phyloP scores from a whole-genome alignment of 2,888 invertebrate species.

The Eueremaeus valkanovi region DNA sequence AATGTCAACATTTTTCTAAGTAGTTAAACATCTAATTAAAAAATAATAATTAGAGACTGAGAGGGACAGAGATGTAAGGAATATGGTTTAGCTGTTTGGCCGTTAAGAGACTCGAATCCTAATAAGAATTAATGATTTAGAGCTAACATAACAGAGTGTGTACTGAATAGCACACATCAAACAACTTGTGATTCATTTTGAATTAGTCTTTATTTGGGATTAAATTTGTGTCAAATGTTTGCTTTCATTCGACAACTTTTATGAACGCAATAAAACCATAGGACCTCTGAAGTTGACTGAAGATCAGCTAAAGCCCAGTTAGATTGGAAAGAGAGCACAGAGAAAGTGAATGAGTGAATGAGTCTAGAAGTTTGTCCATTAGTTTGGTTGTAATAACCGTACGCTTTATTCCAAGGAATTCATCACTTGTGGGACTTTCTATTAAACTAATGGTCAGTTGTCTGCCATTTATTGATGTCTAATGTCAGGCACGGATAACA shows the following conservation, averaged over 20 bases:
- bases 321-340: neutral
- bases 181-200: slow-evolving; percentile 4
- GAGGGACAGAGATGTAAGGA: neutral
- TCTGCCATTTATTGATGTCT: slow-evolving; percentile 25
- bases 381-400: neutral
- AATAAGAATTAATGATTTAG: slow-evolving; percentile 2
- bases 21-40: slow-evolving; percentile 14
- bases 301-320: neutral
- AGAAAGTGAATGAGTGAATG: neutral
- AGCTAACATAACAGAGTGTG: slow-evolving; percentile 1
- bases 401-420: slow-evolving; percentile 23
- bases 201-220: slow-evolving; percentile 3
- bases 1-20: slow-evolving; percentile 36
- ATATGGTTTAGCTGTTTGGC: neutral
- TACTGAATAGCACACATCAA: no score
- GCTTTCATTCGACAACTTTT: slow-evolving; percentile 25
- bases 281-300: slow-evolving; percentile 1
- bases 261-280: slow-evolving; percentile 23
- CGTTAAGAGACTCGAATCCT: neutral
- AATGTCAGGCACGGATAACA: slow-evolving; percentile 28
- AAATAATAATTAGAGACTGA: slow-evolving; percentile 5
- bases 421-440: slow-evolving; percentile 30
- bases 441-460: slow-evolving; percentile 36
- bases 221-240: slow-evolving; percentile 35
- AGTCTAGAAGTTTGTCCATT: slow-evolving; percentile 27